Evolutionary conservation across 2,888 invertebrate genomes (phyloP).

Genomic region (Perizoma affinitatum): DNA sequence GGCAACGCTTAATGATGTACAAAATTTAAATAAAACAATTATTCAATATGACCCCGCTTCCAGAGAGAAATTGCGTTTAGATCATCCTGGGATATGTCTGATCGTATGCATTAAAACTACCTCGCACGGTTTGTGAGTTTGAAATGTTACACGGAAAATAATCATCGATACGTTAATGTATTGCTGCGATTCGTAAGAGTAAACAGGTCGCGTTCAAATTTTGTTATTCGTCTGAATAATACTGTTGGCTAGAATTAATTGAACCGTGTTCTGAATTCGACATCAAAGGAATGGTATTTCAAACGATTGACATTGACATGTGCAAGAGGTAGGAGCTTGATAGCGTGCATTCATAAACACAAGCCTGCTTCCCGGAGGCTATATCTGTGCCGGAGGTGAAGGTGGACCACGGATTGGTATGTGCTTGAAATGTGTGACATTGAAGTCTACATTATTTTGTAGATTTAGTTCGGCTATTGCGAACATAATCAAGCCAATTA

Average conservation of each 20-base stretch:
- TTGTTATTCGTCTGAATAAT: slow-evolving; percentile 24
- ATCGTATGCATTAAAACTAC: not conserved
- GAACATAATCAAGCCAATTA: no score
- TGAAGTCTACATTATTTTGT: no score
- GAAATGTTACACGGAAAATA: slow-evolving; percentile 12
- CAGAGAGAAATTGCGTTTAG: no score
- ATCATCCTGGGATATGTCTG: not conserved
- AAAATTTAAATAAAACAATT: no score
- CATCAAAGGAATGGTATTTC: slow-evolving; percentile 31
- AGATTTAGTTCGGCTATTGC: no score
- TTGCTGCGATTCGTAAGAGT: slow-evolving; percentile 23
- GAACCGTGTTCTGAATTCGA: slow-evolving; percentile 28
- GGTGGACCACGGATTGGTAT: no score
- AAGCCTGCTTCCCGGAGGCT: no score
- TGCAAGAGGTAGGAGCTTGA: not conserved
- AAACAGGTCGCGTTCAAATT: slow-evolving; percentile 17
- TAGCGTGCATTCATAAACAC: no score
- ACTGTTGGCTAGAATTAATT: slow-evolving; percentile 32
- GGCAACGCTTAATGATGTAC: no score
- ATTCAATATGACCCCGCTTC: no score
- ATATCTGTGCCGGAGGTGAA: no score
- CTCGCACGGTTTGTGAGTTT: not conserved
- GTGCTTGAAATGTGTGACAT: no score
- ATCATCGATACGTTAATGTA: slow-evolving; percentile 18
- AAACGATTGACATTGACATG: slow-evolving; percentile 24